Conservation (phyloP, 2,797 vertebrate genomes). For the Lagocephalus sceleratus region DNA sequence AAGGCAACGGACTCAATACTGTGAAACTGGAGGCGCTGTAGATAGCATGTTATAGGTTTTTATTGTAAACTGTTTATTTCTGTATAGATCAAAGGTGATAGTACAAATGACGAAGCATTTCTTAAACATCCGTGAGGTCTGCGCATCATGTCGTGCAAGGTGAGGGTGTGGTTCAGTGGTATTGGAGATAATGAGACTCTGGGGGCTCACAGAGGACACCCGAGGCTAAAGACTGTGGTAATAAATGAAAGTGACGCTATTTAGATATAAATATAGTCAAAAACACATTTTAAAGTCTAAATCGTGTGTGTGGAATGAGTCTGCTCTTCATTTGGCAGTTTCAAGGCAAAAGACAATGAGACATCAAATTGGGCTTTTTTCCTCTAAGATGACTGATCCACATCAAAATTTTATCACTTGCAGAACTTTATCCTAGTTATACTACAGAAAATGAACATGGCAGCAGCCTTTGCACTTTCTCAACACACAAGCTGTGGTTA, state of each 20-base stretch:
- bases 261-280: constrained; percentile 19
- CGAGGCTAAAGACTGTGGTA: constrained; percentile 39
- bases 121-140: constrained; percentile 57
- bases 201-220: constrained; percentile 24
- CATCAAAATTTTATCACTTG: too few relatives aligned
- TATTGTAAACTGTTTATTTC: constrained; percentile 77
- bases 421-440: too few relatives aligned
- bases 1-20: constrained; percentile 75
- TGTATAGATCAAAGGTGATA: constrained; percentile 75
- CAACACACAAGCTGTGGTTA: too few relatives aligned
- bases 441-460: too few relatives aligned
- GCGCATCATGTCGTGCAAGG: constrained; percentile 54
- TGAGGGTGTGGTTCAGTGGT: constrained; percentile 35
- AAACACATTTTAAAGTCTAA: background rate
- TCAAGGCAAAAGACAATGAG: constrained; percentile 5
- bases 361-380: too few relatives aligned
- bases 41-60: constrained; percentile 71
- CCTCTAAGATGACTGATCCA: too few relatives aligned
- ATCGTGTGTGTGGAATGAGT: background rate
- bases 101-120: constrained; percentile 66
- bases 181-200: constrained; percentile 25
- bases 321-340: background rate
- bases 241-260: constrained; percentile 28
- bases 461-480: too few relatives aligned
- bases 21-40: constrained; percentile 83